These are phyloP conservation scores for Andricus quercusramuli DNA, from an alignment of 2,888 invertebrate species.

Conservation along the genomic window DNA sequence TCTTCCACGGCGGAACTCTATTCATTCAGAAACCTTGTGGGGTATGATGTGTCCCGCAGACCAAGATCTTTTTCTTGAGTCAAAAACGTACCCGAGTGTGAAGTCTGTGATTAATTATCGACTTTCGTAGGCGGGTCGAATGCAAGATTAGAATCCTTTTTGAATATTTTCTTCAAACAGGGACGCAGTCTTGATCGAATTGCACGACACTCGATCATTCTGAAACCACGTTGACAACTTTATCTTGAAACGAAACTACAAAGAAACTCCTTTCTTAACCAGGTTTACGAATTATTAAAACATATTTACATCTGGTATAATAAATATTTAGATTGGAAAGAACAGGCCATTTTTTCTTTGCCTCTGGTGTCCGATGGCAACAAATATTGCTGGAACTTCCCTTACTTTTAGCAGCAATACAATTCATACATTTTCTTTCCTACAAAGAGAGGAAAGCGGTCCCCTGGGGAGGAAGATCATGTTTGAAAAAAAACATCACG, in stretches of 20 bases:
- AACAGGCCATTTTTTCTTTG: neutral
- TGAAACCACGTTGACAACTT: neutral
- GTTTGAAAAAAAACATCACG: neutral
- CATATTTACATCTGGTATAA: neutral
- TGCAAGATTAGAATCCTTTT: conserved; percentile 54
- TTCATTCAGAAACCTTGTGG: conserved; percentile 50
- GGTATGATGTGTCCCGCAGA: conserved; percentile 29
- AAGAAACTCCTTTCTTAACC: neutral
- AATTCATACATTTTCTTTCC: neutral
- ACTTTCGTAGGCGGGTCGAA: conserved; percentile 54
- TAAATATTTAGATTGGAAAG: neutral
- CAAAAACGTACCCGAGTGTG: conserved; percentile 65
- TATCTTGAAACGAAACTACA: neutral
- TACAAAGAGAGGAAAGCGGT: neutral
- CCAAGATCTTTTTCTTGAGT: conserved; percentile 32
- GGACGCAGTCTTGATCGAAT: neutral
- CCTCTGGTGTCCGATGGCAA: neutral
- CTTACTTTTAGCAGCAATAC: neutral
- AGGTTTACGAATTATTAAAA: neutral
- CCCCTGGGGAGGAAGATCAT: neutral
- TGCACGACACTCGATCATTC: neutral
- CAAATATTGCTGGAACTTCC: neutral
- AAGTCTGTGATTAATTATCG: conserved; percentile 73
- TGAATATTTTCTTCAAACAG: neutral
- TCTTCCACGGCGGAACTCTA: conserved; percentile 49